A percentile compares a stretch with the other conserved stretches of the same genome.
phyloP scores from a whole-genome alignment of 92 coral and sea anemone species.

The Nematostella vectensis region DNA sequence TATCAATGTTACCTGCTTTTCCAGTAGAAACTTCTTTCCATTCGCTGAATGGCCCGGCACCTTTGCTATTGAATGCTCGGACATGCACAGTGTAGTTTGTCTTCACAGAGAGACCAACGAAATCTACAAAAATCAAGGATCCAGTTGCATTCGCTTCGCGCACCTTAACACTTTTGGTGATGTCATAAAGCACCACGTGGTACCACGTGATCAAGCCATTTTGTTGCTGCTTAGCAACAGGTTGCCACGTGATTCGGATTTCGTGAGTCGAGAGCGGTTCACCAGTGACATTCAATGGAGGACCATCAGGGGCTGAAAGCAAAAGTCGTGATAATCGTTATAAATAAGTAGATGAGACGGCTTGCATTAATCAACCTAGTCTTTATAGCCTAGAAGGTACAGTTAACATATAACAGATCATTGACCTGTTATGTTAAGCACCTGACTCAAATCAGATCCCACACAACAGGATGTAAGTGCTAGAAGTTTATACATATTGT shows the following conservation, averaged over 20 bases:
- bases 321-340: too few species aligned
- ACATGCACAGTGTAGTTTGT: constrained; percentile 36
- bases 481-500: too few species aligned
- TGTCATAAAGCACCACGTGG: background rate
- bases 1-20: constrained; percentile 38
- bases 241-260: constrained; percentile 32
- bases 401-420: too few species aligned
- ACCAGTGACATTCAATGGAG: constrained; percentile 29
- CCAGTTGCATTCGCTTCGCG: background rate
- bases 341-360: too few species aligned
- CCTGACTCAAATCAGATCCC: too few species aligned
- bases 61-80: constrained; percentile 15
- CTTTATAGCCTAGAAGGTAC: too few species aligned
- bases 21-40: constrained; percentile 16
- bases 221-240: constrained; percentile 18
- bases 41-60: constrained; percentile 32
- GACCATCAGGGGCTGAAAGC: constrained; percentile 39
- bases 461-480: too few species aligned
- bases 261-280: constrained; percentile 12
- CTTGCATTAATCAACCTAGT: too few species aligned
- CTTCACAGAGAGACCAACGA: constrained; percentile 4
- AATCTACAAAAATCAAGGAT: background rate
- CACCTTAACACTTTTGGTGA: background rate
- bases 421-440: too few species aligned
- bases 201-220: constrained; percentile 33